Evolutionary conservation across 2,888 invertebrate species (phyloP), one percentile per base, ranked within the genome.

Genomic region (Seira musarum): DNA sequence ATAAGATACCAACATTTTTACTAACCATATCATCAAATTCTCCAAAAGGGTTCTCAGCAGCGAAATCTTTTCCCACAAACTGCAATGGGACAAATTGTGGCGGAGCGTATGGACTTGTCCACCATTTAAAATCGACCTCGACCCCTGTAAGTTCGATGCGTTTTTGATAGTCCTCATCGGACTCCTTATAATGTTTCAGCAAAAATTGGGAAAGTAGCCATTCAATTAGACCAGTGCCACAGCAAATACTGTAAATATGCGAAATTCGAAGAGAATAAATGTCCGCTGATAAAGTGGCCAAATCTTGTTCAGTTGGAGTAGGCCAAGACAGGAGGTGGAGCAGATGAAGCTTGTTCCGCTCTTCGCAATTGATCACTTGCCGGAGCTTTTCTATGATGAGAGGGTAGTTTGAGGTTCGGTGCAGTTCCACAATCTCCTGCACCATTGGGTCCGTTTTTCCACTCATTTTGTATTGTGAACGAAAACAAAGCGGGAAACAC

Each of bases 81-180:
- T 91, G 90, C 35, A 93, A 90, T 1, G 92, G 90, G 81, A 94
- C 92, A 87, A 95, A 95, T 73, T 91, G 90, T 1, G 93, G 93
- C 21, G 93, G 92, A 1, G 94, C 92, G 88, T 95, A 94, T 88
- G 91, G 92, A 87, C 94, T 93, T 63, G 89, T 90, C 95, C 95
- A 96, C 95, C 95, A 96, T 0, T 91, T 91, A 66, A 91, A 90
- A 88, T 95, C 95, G n/a, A 94, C 90, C 90, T 96, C 95, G 53
- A 94, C 89, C 3, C 95, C 95, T 73, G 90, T 89, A 0, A 94
- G 91, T 10, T 91, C 89, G 40, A 82, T 79, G n/a, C 75, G 46
- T n/a, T 92, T 81, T 8, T 67, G 57, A 19, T 75, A 72, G 65
- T 83, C 80, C 13, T 69, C 65, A 40, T 81, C 80, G 65, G 67